Base-by-base conservation (phyloP, 2,888 invertebrate genomes). In the Drosophila imparisetae region DNA sequence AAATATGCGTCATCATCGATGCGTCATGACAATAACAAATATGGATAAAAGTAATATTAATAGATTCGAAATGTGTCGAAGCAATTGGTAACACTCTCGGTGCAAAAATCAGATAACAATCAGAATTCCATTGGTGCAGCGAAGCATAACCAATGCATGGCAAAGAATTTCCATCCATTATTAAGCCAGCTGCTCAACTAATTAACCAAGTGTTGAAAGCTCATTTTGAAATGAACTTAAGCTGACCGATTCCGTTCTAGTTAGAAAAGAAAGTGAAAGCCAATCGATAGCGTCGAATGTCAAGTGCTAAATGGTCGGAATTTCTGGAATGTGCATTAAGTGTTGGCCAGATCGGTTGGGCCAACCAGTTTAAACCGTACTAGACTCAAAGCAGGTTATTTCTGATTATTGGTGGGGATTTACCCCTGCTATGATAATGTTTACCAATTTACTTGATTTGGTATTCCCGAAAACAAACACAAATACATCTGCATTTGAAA, bases 61-160 rank as follows among this genome's bases (percentile, higher is more conserved):
- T 18, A 50, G 24, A 45, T 45, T 45, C 15, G 4, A 15, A 45
- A 45, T 24, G 45, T 45, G 15, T 15, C 2, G 38, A 45, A 38
- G 45, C 10, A 78, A 34, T 57, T 49, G 13, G 40, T 65, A 24
- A 42, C n/a, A 53, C 45, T 42, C 27, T 55, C 32, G 40, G 59
- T 49, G 49, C 30, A 59, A 63, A 64, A 50, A 32, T 36, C 52
- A 49, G 54, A 74, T 52, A 71, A 76, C 73, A 78, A 75, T 66
- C 54, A 36, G 69, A 72, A 86, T 86, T 86, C 85, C 85, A 73
- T 59, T 67, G 49, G 70, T 40, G 52, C 87, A 84, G 67, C 78
- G 65, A 84, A 71, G 84, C 89, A 86, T 86, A 79, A 89, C 83
- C 73, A 84, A 81, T 72, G 81, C 66, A 67, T 67, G 62, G 68